These are phyloP conservation scores for Stichodactyla mertensii DNA, from an alignment of 64 coral and sea anemone species.

Conservation along the genomic window DNA sequence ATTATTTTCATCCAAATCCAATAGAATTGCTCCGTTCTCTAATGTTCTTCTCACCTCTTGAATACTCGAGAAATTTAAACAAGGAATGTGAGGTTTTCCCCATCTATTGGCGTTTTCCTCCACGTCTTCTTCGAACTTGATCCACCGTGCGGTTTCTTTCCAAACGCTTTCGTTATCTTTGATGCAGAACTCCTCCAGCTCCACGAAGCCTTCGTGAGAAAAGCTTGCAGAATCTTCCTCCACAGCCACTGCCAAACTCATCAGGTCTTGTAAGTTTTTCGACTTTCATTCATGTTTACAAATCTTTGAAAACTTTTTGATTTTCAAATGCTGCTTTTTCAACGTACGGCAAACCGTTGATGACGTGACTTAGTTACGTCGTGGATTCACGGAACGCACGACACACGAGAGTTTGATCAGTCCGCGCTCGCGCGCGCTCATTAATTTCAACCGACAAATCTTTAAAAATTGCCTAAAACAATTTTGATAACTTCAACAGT, in stretches of 20 bases:
- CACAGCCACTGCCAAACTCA: neutral
- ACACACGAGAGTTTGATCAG: neutral
- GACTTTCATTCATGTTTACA: neutral
- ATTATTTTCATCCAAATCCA: slow-evolving; percentile 56
- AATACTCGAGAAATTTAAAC: slow-evolving; percentile 63
- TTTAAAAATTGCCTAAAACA: neutral
- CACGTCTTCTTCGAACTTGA: slow-evolving; percentile 92
- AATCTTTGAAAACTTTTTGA: neutral
- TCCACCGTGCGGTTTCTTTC: slow-evolving; percentile 98
- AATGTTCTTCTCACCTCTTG: slow-evolving; percentile 62
- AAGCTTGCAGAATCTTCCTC: neutral
- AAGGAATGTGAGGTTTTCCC: slow-evolving; percentile 96
- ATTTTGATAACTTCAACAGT: too few species aligned
- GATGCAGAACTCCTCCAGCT: slow-evolving; percentile 78
- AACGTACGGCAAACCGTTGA: slow-evolving; percentile 4
- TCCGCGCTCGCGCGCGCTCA: neutral
- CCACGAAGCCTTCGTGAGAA: slow-evolving; percentile 85
- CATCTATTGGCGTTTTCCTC: slow-evolving; percentile 88
- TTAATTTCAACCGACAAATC: neutral
- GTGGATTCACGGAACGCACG: neutral
- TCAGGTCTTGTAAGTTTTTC: neutral
- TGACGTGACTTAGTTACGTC: neutral
- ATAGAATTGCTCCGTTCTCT: slow-evolving; percentile 57
- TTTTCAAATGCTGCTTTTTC: neutral
- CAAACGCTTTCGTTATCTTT: slow-evolving; percentile 57